A percentile compares a stretch with the other conserved stretches of the same genome.
These are phyloP conservation scores for Coccyzus lansbergi DNA, from an alignment of 2,797 vertebrate species.

Conservation along the genomic window DNA sequence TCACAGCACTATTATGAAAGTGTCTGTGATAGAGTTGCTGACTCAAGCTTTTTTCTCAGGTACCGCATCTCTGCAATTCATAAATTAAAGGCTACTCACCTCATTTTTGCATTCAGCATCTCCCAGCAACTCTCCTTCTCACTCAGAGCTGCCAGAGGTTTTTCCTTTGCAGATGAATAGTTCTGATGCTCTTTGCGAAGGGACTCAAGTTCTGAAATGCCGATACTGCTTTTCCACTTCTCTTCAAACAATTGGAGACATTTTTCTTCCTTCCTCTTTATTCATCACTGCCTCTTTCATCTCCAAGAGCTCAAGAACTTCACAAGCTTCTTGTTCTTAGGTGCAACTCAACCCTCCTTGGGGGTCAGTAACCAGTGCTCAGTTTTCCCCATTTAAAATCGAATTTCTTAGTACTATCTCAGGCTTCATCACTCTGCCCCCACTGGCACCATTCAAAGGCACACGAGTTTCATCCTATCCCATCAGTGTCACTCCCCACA, in stretches of 20 bases:
- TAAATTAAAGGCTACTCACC: not conserved
- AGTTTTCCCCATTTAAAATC: not conserved
- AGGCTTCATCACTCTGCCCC: not conserved
- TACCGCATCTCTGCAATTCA: not conserved
- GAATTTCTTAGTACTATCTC: fast-evolving
- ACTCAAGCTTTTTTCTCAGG: not conserved
- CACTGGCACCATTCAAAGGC: not conserved
- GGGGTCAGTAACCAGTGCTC: not conserved
- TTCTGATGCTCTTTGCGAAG: not conserved
- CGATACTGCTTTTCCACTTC: not conserved
- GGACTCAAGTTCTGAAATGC: fast-evolving
- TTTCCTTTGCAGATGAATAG: not conserved
- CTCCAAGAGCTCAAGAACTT: not conserved
- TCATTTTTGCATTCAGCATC: not conserved
- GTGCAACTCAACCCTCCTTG: fast-evolving
- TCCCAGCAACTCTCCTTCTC: not conserved
- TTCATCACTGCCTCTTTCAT: not conserved
- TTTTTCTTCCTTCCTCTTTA: not conserved
- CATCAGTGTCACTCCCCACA: fast-evolving
- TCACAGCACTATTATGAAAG: not conserved
- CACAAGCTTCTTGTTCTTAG: not conserved
- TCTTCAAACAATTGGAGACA: not conserved
- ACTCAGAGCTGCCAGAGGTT: not conserved
- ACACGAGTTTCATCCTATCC: not conserved
- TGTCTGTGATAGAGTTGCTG: not conserved